Evolutionary conservation across 2,113 vertebrate genomes (phyloP), one percentile per base, ranked within the genome.

Genomic region (Plecotus auritus): DNA sequence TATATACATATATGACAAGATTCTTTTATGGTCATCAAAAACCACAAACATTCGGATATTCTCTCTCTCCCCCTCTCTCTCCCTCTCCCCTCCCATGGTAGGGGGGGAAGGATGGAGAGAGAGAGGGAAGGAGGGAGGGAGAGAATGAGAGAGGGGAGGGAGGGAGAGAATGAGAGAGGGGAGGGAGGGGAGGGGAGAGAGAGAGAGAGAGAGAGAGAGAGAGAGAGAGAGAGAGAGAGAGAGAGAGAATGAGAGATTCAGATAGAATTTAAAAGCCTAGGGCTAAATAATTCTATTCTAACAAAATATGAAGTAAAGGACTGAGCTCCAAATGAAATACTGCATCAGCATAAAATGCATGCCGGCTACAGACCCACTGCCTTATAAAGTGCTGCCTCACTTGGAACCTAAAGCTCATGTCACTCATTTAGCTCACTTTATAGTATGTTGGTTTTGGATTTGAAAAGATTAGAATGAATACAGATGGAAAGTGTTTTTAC

Each of bases 401-500:
- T 97, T 97, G 96, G 98, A 97, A 97, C 93, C 90, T 95, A 93
- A 92, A 97, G 94, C 96, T 92, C 97, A 97, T 97, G 96, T 98
- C 94, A 97, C 98, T 98, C 98, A 98, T 98, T 98, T 98, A 98
- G 98, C 97, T 98, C 97, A 96, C 97, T 98, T 98, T 98, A 98
- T 97, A 97, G 94, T 96, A 72, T 98, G 98, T 98, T 98, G 95
- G 93, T 98, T 98, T 99, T 98, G 98, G 98, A 98, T 98, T 98
- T 98, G 96, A 96, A 97, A 95, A 96, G 96, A 98, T 98, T 97
- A 98, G 96, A 98, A 98, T 98, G 97, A 97, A 98, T 98, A 98
- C 98, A 98, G 98, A 98, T 98, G 98, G 98, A 98, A 98, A 98
- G 97, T 98, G 97, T 98, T 98, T 98, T 98, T 98, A 98, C 90